Percentiles rank a stretch among this genome's conserved stretches.
phyloP scores from a whole-genome alignment of 92 coral and sea anemone species.

The Epizoanthus rinbou region DNA sequence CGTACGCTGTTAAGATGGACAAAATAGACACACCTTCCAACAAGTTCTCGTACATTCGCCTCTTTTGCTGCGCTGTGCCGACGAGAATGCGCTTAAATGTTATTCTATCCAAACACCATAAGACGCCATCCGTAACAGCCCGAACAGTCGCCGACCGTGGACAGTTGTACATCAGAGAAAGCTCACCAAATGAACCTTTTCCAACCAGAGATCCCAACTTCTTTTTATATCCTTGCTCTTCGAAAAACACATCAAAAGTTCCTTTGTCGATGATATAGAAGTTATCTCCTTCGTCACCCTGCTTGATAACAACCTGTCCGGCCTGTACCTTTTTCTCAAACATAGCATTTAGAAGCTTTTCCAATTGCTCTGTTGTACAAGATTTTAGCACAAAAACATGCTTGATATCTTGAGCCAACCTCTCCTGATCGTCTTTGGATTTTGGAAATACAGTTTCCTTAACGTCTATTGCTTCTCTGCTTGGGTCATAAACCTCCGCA shows the following conservation, averaged over 20 bases:
- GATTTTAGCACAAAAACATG: conserved; percentile 63
- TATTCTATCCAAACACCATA: conserved; percentile 63
- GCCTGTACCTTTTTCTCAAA: conserved; percentile 54
- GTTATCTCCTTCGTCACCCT: conserved; percentile 65
- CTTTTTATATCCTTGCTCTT: conserved; percentile 33
- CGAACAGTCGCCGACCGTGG: conserved; percentile 62
- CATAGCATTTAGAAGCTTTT: conserved; percentile 55
- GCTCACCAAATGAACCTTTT: conserved; percentile 65
- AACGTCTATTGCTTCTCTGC: neutral
- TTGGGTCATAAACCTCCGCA: conserved; percentile 51
- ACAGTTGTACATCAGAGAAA: conserved; percentile 61
- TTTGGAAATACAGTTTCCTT: conserved; percentile 38
- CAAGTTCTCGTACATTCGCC: conserved; percentile 52
- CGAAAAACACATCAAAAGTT: conserved; percentile 52
- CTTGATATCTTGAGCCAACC: conserved; percentile 43
- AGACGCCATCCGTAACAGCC: conserved; percentile 47
- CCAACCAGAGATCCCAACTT: conserved; percentile 45
- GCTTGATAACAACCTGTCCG: conserved; percentile 48
- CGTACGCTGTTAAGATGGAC: conserved; percentile 55
- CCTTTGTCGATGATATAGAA: conserved; percentile 64
- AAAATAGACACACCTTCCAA: conserved; percentile 52
- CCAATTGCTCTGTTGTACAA: conserved; percentile 54
- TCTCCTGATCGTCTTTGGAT: conserved; percentile 50
- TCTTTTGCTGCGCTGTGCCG: conserved; percentile 57
- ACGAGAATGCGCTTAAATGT: conserved; percentile 59